These are phyloP conservation scores for Hemicrepidius hirtus DNA, from an alignment of 2,888 invertebrate genomes.

Conservation along the genomic window DNA sequence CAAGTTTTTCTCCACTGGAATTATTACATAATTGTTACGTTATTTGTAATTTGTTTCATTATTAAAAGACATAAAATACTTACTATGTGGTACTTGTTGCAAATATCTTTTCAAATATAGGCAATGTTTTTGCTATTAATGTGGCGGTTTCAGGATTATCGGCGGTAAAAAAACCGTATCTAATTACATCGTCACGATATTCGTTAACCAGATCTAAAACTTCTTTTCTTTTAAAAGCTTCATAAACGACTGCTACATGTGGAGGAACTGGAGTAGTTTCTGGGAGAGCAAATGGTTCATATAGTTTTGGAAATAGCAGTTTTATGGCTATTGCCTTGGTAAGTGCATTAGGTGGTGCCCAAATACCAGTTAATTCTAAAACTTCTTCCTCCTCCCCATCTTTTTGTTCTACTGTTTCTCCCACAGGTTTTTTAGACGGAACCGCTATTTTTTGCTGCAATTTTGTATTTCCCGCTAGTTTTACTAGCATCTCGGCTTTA, in stretches of 20 bases:
- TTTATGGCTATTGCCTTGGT: slow-evolving; percentile 69
- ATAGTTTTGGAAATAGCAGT: slow-evolving; percentile 71
- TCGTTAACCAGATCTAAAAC: slow-evolving; percentile 74
- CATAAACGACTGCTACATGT: slow-evolving; percentile 80
- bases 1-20: slow-evolving; percentile 79
- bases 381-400: slow-evolving; percentile 57
- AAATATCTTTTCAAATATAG: slow-evolving; percentile 74
- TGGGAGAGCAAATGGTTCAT: slow-evolving; percentile 75
- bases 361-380: slow-evolving; percentile 66
- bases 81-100: slow-evolving; percentile 63
- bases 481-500: not conserved
- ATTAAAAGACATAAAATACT: slow-evolving; percentile 67
- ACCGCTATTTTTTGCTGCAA: not conserved
- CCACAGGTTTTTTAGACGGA: not conserved
- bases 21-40: slow-evolving; percentile 52
- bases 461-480: not conserved
- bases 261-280: slow-evolving; percentile 78
- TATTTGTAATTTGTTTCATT: not conserved
- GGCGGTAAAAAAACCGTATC: slow-evolving; percentile 82
- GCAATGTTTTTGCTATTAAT: slow-evolving; percentile 78
- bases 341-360: slow-evolving; percentile 69
- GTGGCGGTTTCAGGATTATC: slow-evolving; percentile 76
- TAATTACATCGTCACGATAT: slow-evolving; percentile 74
- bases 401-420: slow-evolving; percentile 49
- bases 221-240: slow-evolving; percentile 79